Base-by-base conservation (phyloP, 2,888 invertebrate species). In the Artemia sinica region DNA sequence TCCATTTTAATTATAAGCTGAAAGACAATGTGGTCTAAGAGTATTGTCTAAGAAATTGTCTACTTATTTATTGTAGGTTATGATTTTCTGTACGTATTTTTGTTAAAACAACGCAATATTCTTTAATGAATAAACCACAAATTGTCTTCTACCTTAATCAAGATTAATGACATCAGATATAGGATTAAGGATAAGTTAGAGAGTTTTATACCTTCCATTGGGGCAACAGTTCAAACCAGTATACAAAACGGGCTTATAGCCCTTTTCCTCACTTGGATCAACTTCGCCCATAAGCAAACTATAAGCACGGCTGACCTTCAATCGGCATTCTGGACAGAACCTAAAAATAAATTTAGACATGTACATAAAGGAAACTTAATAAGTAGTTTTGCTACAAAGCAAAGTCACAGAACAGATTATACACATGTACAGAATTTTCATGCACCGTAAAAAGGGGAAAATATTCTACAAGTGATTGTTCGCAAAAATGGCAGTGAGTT, bases 351-450 rank as follows among this genome's bases (percentile, higher is more conserved):
- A 78, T 91, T 92, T 73, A 90, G 84, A 66, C 93, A 81, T 78
- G 94, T 94, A 11, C 93, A 92, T 78, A 93, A 92, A 41, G 92
- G 93, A 74, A 91, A 84, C 68, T 86, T 86, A 75, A 94, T 91
- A 68, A 94, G 86, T 74, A 87, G 86, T 74, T 94, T 89, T 77
- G 89, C 92, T 74, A 91, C 90, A 74, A 89, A 89, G 80, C 89
- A 88, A 66, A 88, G 85, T 78, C 87, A 86, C 3, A 41, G 6
- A 41, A 41, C 4, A 74, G 94, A 82, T 79, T 94, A 93, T 73
- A 94, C 84, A 77, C 94, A 92, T 77, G n/a, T n/a, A n/a, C n/a
- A n/a, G n/a, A n/a, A n/a, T n/a, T n/a, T n/a, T n/a, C n/a, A n/a
- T n/a, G n/a, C n/a, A n/a, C n/a, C n/a, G n/a, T n/a, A n/a, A n/a